Conservation (phyloP, 2,888 invertebrate species). For the Creontiades dilutus region DNA sequence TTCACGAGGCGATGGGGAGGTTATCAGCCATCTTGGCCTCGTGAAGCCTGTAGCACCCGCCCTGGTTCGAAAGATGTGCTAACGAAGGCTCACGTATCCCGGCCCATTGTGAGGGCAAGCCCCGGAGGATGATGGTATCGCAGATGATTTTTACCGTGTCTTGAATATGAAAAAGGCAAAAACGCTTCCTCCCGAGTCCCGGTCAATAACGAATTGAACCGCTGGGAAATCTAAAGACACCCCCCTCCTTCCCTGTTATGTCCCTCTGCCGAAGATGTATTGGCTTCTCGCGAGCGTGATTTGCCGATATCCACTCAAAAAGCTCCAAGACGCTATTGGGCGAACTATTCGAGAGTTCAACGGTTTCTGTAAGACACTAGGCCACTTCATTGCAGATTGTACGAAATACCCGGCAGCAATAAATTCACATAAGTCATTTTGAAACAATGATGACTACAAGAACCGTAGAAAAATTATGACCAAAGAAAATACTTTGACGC, state of each 20-base stretch:
- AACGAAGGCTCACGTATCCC: constrained; percentile 60
- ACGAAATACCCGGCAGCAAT: too few relatives aligned
- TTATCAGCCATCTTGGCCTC: constrained; percentile 48
- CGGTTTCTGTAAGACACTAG: neutral
- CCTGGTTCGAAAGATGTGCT: constrained; percentile 38
- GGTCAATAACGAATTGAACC: constrained; percentile 64
- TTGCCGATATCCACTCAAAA: constrained; percentile 24
- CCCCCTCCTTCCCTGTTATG: neutral
- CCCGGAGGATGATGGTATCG: constrained; percentile 58
- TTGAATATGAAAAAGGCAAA: constrained; percentile 59
- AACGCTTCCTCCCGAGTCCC: constrained; percentile 12
- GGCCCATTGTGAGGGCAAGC: constrained; percentile 54
- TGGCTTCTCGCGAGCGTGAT: constrained; percentile 41
- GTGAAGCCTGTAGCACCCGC: constrained; percentile 30
- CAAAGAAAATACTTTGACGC: too few relatives aligned
- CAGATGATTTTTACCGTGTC: constrained; percentile 65
- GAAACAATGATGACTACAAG: too few relatives aligned
- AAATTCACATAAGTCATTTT: too few relatives aligned
- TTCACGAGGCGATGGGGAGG: constrained; percentile 40
- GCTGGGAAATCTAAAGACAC: constrained; percentile 58
- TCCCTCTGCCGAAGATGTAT: constrained; percentile 16
- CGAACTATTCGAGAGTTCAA: neutral
- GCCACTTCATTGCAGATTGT: too few relatives aligned
- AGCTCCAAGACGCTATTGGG: neutral
- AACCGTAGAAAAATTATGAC: too few relatives aligned